phyloP scores from a whole-genome alignment of 2,797 vertebrate genomes.

The Smutsia temminckii region DNA sequence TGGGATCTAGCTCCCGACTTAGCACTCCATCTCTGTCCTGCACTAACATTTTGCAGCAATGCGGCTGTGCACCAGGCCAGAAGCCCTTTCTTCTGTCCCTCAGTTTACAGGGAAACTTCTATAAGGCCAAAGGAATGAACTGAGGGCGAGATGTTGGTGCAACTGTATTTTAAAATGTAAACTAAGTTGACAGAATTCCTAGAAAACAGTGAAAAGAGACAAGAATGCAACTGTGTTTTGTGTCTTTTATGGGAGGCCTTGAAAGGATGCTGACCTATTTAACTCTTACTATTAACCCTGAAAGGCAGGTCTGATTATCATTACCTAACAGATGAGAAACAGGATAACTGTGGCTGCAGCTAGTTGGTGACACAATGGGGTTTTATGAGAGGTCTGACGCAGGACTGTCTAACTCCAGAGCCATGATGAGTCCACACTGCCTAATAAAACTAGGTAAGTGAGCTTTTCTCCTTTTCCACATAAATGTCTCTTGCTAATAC shows the following conservation, averaged over 20 bases:
- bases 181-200: background rate
- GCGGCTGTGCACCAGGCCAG: background rate
- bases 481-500: background rate
- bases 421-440: background rate
- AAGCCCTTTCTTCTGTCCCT: background rate
- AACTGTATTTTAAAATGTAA: background rate
- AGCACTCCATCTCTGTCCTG: accelerated
- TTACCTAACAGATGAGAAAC: background rate
- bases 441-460: background rate
- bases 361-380: background rate
- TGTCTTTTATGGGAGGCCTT: accelerated
- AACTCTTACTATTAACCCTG: background rate
- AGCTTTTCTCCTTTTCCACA: background rate
- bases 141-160: background rate
- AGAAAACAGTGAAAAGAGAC: background rate
- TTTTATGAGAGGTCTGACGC: background rate
- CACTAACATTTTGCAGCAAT: too few relatives aligned
- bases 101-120: background rate
- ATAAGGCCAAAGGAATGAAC: background rate
- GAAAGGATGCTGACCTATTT: background rate
- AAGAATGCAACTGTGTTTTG: background rate
- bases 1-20: background rate
- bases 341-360: background rate
- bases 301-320: background rate
- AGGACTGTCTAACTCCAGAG: background rate